Evolutionary conservation across 2,888 invertebrate genomes (phyloP), one percentile per base, ranked within the genome.

Genomic region (Caenorhabditis sp.): DNA sequence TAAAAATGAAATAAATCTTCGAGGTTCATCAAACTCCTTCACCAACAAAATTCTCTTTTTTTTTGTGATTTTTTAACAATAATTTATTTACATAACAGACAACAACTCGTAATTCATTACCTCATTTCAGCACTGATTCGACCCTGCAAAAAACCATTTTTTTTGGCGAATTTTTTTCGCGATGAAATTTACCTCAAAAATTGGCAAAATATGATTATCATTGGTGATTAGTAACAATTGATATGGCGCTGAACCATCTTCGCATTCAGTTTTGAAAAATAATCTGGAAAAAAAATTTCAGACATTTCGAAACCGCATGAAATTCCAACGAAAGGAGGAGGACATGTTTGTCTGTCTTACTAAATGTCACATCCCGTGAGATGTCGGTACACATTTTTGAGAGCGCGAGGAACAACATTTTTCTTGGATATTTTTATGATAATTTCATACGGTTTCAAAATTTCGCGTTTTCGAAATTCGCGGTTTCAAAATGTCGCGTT

Each of bases 251-350:
- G 73, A 62, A n/a, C 76, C 78, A 61, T 83, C 83, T 49, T 83
- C 83, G 50, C 81, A 79, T 26, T 75, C 71, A 43, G 77, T 73
- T 77, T 81, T 81, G 79, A 83, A 83, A 69, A 81, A 81, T 59
- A 81, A 70, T 66, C 83, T 83, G 72, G 8, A 79, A 73, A 53
- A 36, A 27, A 58, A 24, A n/a, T 5, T 57, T 23, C n/a, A n/a
- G 8, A 57, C 6, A 23, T 23, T 21, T 27, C 14, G 10, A 37
- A 10, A 10, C n/a, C n/a, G n/a, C n/a, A n/a, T n/a, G n/a, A n/a
- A n/a, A n/a, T n/a, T n/a, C n/a, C n/a, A n/a, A n/a, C n/a, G n/a
- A n/a, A n/a, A n/a, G n/a, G n/a, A n/a, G n/a, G n/a, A n/a, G n/a
- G n/a, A n/a, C n/a, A n/a, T n/a, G n/a, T n/a, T n/a, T n/a, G n/a